phyloP scores from a whole-genome alignment of 2,797 vertebrate genomes.

The Gouania willdenowi region DNA sequence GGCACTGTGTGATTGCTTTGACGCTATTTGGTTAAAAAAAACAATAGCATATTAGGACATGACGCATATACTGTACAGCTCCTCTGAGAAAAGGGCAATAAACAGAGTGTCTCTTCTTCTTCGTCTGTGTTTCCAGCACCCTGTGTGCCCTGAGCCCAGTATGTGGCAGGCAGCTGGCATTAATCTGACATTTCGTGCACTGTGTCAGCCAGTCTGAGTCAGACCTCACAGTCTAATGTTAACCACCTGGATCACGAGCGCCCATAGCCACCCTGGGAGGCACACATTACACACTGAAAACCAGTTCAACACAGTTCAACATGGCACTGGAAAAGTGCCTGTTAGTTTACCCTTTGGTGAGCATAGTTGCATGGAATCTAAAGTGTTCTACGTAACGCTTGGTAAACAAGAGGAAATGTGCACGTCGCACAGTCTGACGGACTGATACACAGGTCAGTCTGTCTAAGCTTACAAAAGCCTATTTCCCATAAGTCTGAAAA shows the following conservation, averaged over 20 bases:
- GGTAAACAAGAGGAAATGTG: no score
- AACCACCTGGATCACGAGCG: constrained; percentile 14
- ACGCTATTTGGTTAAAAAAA: background rate
- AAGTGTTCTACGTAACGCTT: no score
- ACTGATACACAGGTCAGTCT: no score
- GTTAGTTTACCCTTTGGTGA: no score
- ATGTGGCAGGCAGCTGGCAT: constrained; percentile 50
- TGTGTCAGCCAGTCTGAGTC: constrained; percentile 26
- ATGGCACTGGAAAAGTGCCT: background rate
- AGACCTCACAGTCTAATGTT: constrained; percentile 16
- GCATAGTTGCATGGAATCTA: no score
- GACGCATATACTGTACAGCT: background rate
- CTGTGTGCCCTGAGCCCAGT: constrained; percentile 30
- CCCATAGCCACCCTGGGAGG: background rate
- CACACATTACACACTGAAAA: constrained; percentile 9
- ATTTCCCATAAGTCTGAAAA: background rate
- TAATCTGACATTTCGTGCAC: constrained; percentile 57
- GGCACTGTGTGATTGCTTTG: background rate
- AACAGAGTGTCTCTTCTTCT: constrained; percentile 14
- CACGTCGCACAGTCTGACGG: no score
- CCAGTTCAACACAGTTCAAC: background rate
- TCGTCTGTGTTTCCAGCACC: constrained; percentile 21
- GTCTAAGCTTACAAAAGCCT: no score
- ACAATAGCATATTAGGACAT: background rate
- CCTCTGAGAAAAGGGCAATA: constrained; percentile 25